Percentiles rank a stretch among this genome's conserved stretches.
Evolutionary conservation across 1,140 invertebrate genomes (phyloP).

Genomic region (Vanessa atalanta): DNA sequence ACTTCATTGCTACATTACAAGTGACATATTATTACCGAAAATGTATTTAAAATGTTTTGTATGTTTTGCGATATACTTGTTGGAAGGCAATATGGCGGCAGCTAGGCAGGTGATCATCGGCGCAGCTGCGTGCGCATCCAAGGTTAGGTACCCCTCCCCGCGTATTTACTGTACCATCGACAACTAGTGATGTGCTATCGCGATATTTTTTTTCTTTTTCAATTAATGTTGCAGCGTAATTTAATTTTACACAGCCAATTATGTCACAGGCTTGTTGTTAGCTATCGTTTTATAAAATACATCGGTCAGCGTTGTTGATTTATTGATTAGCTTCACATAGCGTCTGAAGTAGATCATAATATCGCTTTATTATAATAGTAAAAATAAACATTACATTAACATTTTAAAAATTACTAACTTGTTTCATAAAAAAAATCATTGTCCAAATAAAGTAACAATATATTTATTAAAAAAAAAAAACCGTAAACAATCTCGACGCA

Average conservation of each 20-base stretch:
- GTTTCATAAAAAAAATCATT: no score
- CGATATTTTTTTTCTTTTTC: slow-evolving; percentile 43
- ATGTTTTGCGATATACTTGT: slow-evolving; percentile 63
- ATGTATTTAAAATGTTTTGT: slow-evolving; percentile 45
- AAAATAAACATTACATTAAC: no score
- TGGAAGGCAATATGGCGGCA: slow-evolving; percentile 65
- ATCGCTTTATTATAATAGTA: no score
- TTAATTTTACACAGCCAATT: slow-evolving; percentile 47
- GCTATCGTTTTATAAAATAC: slow-evolving; percentile 35
- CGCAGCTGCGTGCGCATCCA: slow-evolving; percentile 65
- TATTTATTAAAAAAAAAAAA: background rate
- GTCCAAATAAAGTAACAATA: background rate
- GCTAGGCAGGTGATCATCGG: slow-evolving; percentile 65
- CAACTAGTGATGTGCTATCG: slow-evolving; percentile 59
- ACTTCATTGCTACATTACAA: slow-evolving; percentile 14
- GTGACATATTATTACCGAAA: slow-evolving; percentile 37
- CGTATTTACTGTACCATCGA: slow-evolving; percentile 45
- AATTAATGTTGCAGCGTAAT: slow-evolving; percentile 44
- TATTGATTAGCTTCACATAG: slow-evolving; percentile 29
- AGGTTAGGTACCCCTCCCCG: slow-evolving; percentile 67
- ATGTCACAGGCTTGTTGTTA: slow-evolving; percentile 36
- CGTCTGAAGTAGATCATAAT: background rate
- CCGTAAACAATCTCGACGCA: background rate
- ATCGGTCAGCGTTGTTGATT: slow-evolving; percentile 28
- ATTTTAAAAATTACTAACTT: no score